Conservation (phyloP, 2,888 invertebrate species). For the Dryobota labecula region DNA sequence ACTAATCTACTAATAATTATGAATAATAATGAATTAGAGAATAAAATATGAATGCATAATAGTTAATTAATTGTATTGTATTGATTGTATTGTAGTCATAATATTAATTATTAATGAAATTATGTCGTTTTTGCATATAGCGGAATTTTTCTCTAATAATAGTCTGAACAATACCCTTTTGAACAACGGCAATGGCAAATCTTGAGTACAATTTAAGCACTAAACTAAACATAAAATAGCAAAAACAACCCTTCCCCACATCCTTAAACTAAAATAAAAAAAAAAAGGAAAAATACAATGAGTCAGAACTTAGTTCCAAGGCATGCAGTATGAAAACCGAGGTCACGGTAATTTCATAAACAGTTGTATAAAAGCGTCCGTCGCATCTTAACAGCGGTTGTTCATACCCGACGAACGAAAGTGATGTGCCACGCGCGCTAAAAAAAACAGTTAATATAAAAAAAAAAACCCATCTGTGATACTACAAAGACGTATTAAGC, state of each 20-base stretch:
- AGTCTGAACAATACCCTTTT: too few species aligned
- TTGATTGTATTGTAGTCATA: too few species aligned
- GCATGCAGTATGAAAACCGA: conserved; percentile 57
- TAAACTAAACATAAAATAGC: neutral
- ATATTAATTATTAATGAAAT: too few species aligned
- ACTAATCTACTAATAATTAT: too few species aligned
- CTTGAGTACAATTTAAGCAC: too few species aligned
- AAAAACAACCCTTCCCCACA: neutral
- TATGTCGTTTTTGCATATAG: too few species aligned
- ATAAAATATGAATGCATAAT: too few species aligned
- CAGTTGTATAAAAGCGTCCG: conserved; percentile 67
- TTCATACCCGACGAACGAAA: conserved; percentile 64
- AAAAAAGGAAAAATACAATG: conserved; percentile 42
- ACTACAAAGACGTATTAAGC: conserved; percentile 52
- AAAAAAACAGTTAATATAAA: conserved; percentile 38
- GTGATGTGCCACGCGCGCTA: conserved; percentile 55
- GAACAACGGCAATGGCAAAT: too few species aligned
- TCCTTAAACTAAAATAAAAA: conserved; percentile 16
- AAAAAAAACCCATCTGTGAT: conserved; percentile 51
- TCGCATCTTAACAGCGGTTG: conserved; percentile 64
- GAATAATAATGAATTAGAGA: too few species aligned
- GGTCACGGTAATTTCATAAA: conserved; percentile 70
- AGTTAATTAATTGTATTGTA: too few species aligned
- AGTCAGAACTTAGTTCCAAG: conserved; percentile 52
- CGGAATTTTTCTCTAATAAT: too few species aligned